A percentile compares a stretch with the other conserved stretches of the same genome.
Evolutionary conservation across 2,113 vertebrate species (phyloP).

Genomic region (Microcebus griseorufus): DNA sequence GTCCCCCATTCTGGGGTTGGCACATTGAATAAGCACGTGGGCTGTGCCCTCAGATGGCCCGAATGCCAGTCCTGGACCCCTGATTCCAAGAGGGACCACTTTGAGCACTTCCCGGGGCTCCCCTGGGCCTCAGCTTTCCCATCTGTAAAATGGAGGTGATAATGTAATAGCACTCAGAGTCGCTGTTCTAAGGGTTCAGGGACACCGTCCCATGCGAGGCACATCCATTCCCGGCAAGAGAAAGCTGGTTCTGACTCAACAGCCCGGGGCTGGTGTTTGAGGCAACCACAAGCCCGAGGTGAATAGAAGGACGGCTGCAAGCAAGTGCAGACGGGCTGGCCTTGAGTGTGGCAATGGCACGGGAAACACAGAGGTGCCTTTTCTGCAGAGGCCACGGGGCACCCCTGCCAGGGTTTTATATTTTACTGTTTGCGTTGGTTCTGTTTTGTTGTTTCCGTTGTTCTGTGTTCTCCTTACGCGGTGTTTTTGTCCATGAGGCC

Average conservation of each 20-base stretch:
- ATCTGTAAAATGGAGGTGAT: background rate
- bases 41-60: background rate
- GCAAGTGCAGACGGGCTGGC: fast-evolving
- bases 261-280: too few relatives aligned
- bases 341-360: background rate
- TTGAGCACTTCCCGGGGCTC: background rate
- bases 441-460: fast-evolving
- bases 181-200: background rate
- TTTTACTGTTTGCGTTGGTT: background rate
- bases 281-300: fast-evolving
- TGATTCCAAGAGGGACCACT: background rate
- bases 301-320: too few relatives aligned
- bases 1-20: background rate
- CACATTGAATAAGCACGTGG: background rate
- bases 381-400: background rate
- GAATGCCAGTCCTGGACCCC: too few relatives aligned
- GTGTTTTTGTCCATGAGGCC: background rate
- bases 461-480: background rate
- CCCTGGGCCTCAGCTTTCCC: background rate
- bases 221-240: background rate
- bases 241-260: background rate
- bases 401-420: fast-evolving
- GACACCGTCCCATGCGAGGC: fast-evolving
- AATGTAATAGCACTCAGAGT: background rate
- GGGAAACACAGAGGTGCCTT: fast-evolving